Evolutionary conservation across 2,113 vertebrate species (phyloP), one percentile per base, ranked within the genome.

Genomic region (Bolborhynchus lineola): DNA sequence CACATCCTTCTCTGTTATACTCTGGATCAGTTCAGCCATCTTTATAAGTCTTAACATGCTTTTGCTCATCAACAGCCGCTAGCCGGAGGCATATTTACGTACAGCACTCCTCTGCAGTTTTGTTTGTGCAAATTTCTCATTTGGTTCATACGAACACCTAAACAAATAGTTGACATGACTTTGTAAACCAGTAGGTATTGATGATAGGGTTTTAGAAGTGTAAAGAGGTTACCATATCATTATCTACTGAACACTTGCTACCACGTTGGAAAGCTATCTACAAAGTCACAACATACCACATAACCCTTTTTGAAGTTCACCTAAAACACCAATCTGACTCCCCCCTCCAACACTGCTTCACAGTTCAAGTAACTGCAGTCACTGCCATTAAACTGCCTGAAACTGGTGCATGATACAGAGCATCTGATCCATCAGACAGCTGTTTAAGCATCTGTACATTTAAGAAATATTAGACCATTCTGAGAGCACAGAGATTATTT

Each of bases 331-430:
- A 13, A 5, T 8, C 28, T 49, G 25, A 17, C 55, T 44, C 11
- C 12, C 4, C 8, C 0, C 29, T 25, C n/a, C 78, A 31, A 11
- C 2, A 3, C 0, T 47, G 44, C 57, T 60, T 35, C 1, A 2
- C 50, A 28, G 24, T 33, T 7, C 3, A 26, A 35, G 19, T 8
- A 59, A 28, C 7, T 29, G 16, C 18, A 2, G 33, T 10, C 33
- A 33, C 52, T 21, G 13, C 9, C 39, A 31, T 4, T 33, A 21
- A 41, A 46, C 28, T 16, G 37, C 15, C 35, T 62, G 16, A 24
- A 37, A 62, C 8, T 6, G 3, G 18, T 5, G 16, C 4, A 59
- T 16, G 28, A 8, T 16, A 70, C 2, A 44, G 16, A 76, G 19
- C 18, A 53, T 46, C 47, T 20, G 20, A 1, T 52, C n/a, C 16